phyloP scores from a whole-genome alignment of 2,797 vertebrate genomes.

The Antrozous pallidus region DNA sequence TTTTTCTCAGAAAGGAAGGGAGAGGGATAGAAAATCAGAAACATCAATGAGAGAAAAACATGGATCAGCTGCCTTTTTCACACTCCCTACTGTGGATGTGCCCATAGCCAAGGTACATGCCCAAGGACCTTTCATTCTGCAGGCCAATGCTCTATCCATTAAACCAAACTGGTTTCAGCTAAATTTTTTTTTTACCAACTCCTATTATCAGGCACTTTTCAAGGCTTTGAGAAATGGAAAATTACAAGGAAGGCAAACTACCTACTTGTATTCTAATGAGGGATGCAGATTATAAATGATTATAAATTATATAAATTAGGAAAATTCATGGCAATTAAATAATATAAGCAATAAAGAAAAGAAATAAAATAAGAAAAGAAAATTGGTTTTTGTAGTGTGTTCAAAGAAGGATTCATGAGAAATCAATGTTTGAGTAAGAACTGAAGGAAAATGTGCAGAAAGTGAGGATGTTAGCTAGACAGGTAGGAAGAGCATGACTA shows the following conservation, averaged over 20 bases:
- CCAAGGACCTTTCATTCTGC: no score
- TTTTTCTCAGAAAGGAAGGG: no score
- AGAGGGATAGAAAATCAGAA: no score
- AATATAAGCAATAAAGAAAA: neutral
- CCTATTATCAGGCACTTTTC: neutral
- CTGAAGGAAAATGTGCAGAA: neutral
- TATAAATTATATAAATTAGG: neutral
- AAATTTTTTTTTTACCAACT: neutral
- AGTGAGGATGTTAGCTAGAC: neutral
- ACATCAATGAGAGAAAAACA: no score
- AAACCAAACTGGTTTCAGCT: no score
- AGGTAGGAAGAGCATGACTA: neutral
- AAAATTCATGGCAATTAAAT: neutral
- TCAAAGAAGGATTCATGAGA: neutral
- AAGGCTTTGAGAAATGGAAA: neutral
- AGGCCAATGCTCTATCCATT: no score
- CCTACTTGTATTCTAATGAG: neutral
- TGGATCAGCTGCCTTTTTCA: no score
- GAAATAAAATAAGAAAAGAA: neutral
- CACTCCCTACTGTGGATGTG: no score
- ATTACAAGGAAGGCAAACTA: neutral
- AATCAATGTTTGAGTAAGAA: neutral
- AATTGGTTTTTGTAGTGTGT: neutral
- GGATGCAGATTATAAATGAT: neutral
- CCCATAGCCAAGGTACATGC: no score